Evolutionary conservation across 2,888 invertebrate genomes (phyloP).

Genomic region (Villa cingulata): DNA sequence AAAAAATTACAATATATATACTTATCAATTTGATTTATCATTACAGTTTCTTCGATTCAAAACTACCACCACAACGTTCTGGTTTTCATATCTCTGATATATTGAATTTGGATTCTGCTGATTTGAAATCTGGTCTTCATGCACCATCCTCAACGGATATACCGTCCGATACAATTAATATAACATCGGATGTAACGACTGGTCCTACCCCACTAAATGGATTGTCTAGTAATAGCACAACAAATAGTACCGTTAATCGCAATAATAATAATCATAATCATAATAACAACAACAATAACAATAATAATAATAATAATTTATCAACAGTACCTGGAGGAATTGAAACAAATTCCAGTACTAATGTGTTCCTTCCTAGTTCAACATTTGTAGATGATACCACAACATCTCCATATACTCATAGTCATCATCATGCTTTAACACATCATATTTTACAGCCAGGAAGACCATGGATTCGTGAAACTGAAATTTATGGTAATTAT

Average conservation of each 20-base stretch:
- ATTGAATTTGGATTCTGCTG: constrained; percentile 67
- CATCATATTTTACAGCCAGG: constrained; percentile 31
- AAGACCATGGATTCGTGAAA: constrained; percentile 32
- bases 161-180: constrained; percentile 1
- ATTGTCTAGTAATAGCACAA: background rate
- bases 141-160: constrained; percentile 5
- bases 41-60: constrained; percentile 60
- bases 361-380: constrained; percentile 9
- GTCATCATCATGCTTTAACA: constrained; percentile 29
- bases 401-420: constrained; percentile 29
- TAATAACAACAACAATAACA: constrained; percentile 11
- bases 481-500: constrained; percentile 32
- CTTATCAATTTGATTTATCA: constrained; percentile 14
- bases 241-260: constrained; percentile 10
- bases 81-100: constrained; percentile 92
- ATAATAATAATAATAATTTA: constrained; percentile 14
- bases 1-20: too few species aligned
- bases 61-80: constrained; percentile 49
- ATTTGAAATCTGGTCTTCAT: constrained; percentile 21
- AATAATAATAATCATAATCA: too few species aligned
- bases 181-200: background rate
- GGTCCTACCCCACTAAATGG: background rate
- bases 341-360: constrained; percentile 2
- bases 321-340: background rate
- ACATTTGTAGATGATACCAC: constrained; percentile 28